Evolutionary conservation across 2,113 vertebrate species (phyloP), one percentile per base, ranked within the genome.

Genomic region (Strix uralensis): DNA sequence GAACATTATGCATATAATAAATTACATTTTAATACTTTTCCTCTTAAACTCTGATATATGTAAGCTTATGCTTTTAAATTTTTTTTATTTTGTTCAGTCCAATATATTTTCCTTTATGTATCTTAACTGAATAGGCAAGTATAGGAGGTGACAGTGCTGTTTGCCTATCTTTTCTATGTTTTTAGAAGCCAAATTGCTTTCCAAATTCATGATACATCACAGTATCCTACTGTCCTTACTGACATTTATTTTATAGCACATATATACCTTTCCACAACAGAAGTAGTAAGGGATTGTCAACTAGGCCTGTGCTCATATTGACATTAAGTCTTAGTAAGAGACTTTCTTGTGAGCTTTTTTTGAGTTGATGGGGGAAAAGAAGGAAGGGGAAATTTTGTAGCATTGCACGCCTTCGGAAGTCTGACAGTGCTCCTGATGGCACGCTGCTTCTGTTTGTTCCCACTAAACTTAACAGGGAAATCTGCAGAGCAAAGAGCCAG

Each of bases 21-120:
- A 81, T 94, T 88, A 92, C 94, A 94, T 90, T 62, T 96, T 96
- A 92, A 94, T 92, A 86, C 85, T 95, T 95, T 96, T 96, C 95
- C 81, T 92, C 71, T 55, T 91, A 91, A 95, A 90, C 81, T 89
- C 92, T 85, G n/a, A 65, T 70, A 86, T 62, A 93, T 19, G 51
- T 81, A 86, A 86, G 81, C 65, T 96, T 61, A 52, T 51, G 47
- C 71, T 74, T 86, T 61, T 81, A 8, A 8, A n/a, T 22, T 77
- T 81, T 82, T 19, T 23, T 65, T 69, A 38, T 57, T 62, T 90
- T 46, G 30, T 92, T 70, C 52, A 46, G 74, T 89, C 87, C 65
- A 74, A 81, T 96, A 54, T 77, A 81, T 83, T 93, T 93, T 94
- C 26, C 22, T 87, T 32, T 88, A 36, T 29, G 13, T 91, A 70